Evolutionary conservation across 2,888 invertebrate species (phyloP).

Genomic region (Thumatha senex): DNA sequence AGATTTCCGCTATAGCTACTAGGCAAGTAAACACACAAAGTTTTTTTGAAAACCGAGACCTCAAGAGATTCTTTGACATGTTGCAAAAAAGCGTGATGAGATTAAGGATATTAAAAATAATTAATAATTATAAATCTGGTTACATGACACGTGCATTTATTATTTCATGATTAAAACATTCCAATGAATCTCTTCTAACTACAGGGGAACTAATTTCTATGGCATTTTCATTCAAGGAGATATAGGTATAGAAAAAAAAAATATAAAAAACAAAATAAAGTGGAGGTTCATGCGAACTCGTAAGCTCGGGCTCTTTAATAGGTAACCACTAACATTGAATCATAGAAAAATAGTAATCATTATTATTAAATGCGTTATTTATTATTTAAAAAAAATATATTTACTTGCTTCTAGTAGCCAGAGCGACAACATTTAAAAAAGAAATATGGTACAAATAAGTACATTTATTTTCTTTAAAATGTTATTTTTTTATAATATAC

Average conservation of each 20-base stretch:
- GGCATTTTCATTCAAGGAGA: conserved; percentile 70
- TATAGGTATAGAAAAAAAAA: conserved; percentile 40
- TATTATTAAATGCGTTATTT: conserved; percentile 24
- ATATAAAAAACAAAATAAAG: conserved; percentile 38
- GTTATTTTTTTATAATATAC: conserved; percentile 27
- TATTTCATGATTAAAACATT: conserved; percentile 45
- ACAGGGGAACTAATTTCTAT: conserved; percentile 71
- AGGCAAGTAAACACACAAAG: conserved; percentile 77
- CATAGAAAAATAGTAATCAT: conserved; percentile 31
- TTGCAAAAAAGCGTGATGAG: conserved; percentile 13
- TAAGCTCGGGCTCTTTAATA: conserved; percentile 56
- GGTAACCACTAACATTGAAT: conserved; percentile 70
- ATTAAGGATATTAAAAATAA: conserved; percentile 8
- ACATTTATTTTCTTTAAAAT: conserved; percentile 27
- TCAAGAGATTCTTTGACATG: conserved; percentile 75
- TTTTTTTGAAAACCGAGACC: conserved; percentile 45
- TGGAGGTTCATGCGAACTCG: conserved; percentile 64
- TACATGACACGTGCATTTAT: conserved; percentile 13
- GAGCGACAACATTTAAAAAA: conserved; percentile 75
- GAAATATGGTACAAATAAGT: conserved; percentile 57
- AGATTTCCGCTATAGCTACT: conserved; percentile 81
- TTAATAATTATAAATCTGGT: conserved; percentile 3
- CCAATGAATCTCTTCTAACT: conserved; percentile 79
- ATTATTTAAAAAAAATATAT: conserved; percentile 49
- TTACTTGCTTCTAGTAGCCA: conserved; percentile 84